Evolutionary conservation across 2,797 vertebrate species (phyloP).

Genomic region (Chaetophractus vellerosus): DNA sequence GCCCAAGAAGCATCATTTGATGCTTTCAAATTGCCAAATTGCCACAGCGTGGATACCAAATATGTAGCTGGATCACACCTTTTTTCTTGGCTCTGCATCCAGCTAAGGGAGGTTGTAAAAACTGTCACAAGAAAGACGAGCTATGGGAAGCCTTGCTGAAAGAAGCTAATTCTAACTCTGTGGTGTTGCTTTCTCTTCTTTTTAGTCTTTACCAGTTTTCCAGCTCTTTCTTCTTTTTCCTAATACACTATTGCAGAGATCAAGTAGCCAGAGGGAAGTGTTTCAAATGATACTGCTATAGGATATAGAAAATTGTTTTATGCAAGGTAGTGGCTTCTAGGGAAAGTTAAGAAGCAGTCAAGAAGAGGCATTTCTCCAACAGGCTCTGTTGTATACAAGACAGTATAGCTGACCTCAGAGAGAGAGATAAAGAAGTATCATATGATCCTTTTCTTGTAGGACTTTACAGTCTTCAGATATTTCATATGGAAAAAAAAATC

Average conservation of each 20-base stretch:
- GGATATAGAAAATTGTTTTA: neutral
- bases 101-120: constrained; percentile 20
- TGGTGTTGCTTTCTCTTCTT: neutral
- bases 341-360: constrained; percentile 32
- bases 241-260: neutral
- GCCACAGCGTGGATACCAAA: constrained; percentile 23
- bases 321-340: neutral
- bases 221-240: constrained; percentile 40
- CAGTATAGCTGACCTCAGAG: neutral
- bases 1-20: neutral
- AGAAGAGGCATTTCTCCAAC: neutral
- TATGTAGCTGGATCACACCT: neutral
- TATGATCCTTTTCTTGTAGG: constrained; percentile 31
- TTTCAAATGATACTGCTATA: neutral
- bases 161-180: neutral
- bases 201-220: constrained; percentile 6
- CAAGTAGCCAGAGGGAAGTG: neutral
- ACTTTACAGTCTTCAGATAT: neutral
- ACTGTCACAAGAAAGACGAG: neutral
- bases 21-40: neutral
- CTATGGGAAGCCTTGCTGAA: neutral
- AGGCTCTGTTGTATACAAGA: neutral
- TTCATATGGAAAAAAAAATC: constrained; percentile 42
- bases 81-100: constrained; percentile 19
- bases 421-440: neutral